Evolutionary conservation across 2,888 invertebrate species (phyloP), one percentile per base, ranked within the genome.

Genomic region (Apodemia mormo): DNA sequence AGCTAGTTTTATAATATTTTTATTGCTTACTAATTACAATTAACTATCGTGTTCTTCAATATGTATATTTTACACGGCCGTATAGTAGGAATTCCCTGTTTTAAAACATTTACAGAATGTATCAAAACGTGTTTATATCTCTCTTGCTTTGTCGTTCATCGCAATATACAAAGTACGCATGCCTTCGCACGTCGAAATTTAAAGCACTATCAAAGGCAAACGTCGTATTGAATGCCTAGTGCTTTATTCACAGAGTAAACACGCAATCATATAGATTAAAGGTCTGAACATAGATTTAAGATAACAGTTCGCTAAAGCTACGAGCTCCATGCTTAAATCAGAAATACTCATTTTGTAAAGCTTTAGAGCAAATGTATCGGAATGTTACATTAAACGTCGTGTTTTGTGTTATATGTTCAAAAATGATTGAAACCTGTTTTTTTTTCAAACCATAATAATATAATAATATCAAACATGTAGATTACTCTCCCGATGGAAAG

Each of bases 251-350:
- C 54, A 67, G 70, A 68, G 68, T 67, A 75, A 76, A 75, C 77
- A 76, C 78, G 83, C 85, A 86, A 87, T 87, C 84, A 83, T 76
- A 78, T 75, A 85, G 85, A 87, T 86, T 86, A 85, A 86, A 86
- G 83, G 80, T 82, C 81, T 81, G 78, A 81, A 72, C 73, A 73
- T 70, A 72, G 68, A 72, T 72, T 67, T 67, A 65, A 75, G 77
- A 77, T 76, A 76, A 75, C 75, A 71, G 68, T 69, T 74, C 64
- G 72, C 64, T 66, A 73, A 73, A 74, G 73, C 73, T 71, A 72
- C 75, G 68, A 72, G 66, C 66, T 52, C 30, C 65, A 65, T 65
- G 61, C 68, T 70, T 71, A 71, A 72, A 71, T 30, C 58, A 58
- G 58, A 58, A 58, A 58, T 30, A 58, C 30, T 58, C 56, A 58